Base-by-base conservation (phyloP, 2,113 vertebrate genomes). In the Tachuris rubrigastra region DNA sequence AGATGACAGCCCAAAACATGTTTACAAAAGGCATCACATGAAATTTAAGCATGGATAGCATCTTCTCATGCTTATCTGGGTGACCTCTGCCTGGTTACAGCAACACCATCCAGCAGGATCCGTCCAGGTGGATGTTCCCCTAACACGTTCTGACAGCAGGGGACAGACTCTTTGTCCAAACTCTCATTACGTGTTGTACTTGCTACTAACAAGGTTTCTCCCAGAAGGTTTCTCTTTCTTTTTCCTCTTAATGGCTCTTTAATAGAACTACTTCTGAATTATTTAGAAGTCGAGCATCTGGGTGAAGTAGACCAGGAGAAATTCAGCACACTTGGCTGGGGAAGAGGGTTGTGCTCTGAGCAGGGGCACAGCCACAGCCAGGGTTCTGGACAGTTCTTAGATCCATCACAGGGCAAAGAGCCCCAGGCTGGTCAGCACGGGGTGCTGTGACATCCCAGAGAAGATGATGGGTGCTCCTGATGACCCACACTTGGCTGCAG, bases 241-340 rank as follows among this genome's bases (percentile, higher is more conserved):
- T 41, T 39, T 9, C 74, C 73, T 74, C 80, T 63, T 96, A 92
- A 95, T 93, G 95, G 89, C 60, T 94, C 89, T 87, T 91, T 94
- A 95, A 89, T 73, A 93, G 85, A 90, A 68, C 49, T 60, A 39
- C 88, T 84, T 12, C 84, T 97, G 11, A 89, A 97, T 96, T 93
- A 96, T 97, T 95, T 39, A 96, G 83, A 41, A 76, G 93, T 24
- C 52, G 80, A 91, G 89, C 94, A 94, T 76, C 94, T 91, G 89
- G 83, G 87, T 66, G 82, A 67, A 85, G 86, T 0, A 66, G 92
- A 69, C 23, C 53, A 87, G 49, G 52, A 69, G 77, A 2, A 77
- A 91, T 67, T 20, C 55, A 6, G 72, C 68, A 22, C 1, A 8
- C 20, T 5, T 44, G 2, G 27, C 53, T 46, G 53, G 84, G 53